Evolutionary conservation across 1,140 invertebrate genomes (phyloP), one percentile per base, ranked within the genome.

Genomic region (Patella vulgata): DNA sequence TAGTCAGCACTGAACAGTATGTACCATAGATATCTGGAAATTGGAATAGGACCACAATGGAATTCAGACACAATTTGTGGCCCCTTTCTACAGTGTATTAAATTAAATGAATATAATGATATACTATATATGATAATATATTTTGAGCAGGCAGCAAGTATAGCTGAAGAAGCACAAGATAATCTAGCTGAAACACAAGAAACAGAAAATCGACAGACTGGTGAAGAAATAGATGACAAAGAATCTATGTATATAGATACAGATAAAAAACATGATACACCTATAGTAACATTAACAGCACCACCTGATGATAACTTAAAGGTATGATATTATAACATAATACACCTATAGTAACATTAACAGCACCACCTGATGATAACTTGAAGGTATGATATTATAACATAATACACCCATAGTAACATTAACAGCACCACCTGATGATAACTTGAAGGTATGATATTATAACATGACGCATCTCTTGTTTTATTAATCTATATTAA

Each of bases 351-450:
- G n/a, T n/a, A n/a, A n/a, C n/a, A n/a, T n/a, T n/a, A n/a, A n/a
- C 21, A 21, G 12, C 51, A 53, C 12, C 33, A 53, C 27, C 42
- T 2, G 58, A 60, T 4, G 28, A 42, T 17, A 36, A 46, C 1
- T 31, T 42, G 19, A 21, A 19, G 25, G 27, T 44, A n/a, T n/a
- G n/a, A n/a, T n/a, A n/a, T n/a, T n/a, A n/a, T n/a, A 17, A 8
- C 25, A 23, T 46, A 23, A 46, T 46, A 28, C 54, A 25, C 39
- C 59, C 25, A 44, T 46, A 46, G 59, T 67, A 39, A 48, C 50
- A 21, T 40, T 69, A 17, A 53, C 61, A 36, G 50, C 65, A 40
- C 62, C 61, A 23, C 57, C 57, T 12, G 40, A 48, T 12, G 54
- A 52, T 21, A 61, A 64, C 14, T 43, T 57, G 21, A 47, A 54